These are phyloP conservation scores for Hystrix cristata DNA, from an alignment of 2,113 vertebrate species.

Conservation along the genomic window DNA sequence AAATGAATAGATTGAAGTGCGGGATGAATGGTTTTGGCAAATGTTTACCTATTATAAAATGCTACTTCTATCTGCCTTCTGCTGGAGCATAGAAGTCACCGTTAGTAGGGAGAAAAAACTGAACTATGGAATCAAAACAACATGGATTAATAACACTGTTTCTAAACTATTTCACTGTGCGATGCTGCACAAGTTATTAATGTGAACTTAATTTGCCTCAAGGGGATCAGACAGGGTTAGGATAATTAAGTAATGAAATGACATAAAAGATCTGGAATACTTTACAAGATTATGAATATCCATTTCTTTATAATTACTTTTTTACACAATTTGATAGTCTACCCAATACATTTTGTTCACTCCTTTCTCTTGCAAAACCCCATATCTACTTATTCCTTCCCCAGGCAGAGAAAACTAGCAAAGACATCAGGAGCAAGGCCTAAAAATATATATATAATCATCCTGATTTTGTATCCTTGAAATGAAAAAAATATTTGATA, in stretches of 20 bases:
- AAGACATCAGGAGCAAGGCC: background rate
- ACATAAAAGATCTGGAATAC: background rate
- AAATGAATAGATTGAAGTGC: background rate
- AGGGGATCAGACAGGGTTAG: background rate
- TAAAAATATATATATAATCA: background rate
- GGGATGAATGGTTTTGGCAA: background rate
- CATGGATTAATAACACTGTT: background rate
- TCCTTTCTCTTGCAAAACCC: background rate
- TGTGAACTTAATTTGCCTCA: background rate
- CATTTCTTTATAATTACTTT: background rate
- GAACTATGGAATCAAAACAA: background rate
- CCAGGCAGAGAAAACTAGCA: background rate
- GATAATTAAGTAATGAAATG: background rate
- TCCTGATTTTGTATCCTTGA: background rate
- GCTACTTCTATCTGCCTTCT: background rate
- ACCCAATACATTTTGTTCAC: background rate
- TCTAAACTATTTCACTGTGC: background rate
- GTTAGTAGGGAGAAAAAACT: background rate
- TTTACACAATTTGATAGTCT: background rate
- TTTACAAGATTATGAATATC: background rate
- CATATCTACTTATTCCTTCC: background rate
- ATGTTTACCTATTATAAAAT: background rate
- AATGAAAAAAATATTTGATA: background rate
- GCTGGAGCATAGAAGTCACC: background rate
- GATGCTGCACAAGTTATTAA: background rate